Percentiles rank a stretch among this genome's conserved stretches.
Evolutionary conservation across 2,797 vertebrate species (phyloP).

Genomic region (Urocyon cinereoargenteus): DNA sequence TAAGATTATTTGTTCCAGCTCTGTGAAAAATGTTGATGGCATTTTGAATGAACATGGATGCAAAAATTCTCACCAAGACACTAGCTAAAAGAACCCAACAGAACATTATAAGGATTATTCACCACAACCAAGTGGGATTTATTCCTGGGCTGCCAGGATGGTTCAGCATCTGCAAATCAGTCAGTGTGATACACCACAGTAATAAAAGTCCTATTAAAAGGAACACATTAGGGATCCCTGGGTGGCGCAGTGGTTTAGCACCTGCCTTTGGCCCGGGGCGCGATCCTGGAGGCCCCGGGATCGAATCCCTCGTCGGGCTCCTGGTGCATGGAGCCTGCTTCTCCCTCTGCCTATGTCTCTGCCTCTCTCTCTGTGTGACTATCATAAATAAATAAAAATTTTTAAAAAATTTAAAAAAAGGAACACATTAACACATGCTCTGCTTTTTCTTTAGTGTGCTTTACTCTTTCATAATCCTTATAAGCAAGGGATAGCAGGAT

Average conservation of each 20-base stretch:
- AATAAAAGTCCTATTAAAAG: neutral
- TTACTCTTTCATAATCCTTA: neutral
- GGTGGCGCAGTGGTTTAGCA: no score
- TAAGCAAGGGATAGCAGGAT: neutral
- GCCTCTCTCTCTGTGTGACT: no score
- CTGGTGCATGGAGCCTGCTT: no score
- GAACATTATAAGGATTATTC: neutral
- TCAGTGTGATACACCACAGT: neutral
- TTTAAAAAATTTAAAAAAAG: no score
- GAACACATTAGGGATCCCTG: neutral
- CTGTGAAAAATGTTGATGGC: neutral
- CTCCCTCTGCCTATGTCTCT: no score
- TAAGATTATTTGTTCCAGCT: neutral
- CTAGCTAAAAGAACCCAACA: neutral
- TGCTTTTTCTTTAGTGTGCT: slow-evolving; percentile 41
- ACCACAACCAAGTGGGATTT: neutral
- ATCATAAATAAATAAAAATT: no score
- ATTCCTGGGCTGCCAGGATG: neutral
- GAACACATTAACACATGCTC: neutral
- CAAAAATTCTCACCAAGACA: neutral
- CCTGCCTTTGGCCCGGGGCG: no score
- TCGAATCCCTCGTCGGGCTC: no score
- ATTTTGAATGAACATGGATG: neutral
- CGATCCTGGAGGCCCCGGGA: no score
- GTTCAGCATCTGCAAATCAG: neutral